Percentiles rank a stretch among this genome's conserved stretches.
Conservation (phyloP, 2,797 vertebrate genomes). For the Enteromius anoplus region DNA sequence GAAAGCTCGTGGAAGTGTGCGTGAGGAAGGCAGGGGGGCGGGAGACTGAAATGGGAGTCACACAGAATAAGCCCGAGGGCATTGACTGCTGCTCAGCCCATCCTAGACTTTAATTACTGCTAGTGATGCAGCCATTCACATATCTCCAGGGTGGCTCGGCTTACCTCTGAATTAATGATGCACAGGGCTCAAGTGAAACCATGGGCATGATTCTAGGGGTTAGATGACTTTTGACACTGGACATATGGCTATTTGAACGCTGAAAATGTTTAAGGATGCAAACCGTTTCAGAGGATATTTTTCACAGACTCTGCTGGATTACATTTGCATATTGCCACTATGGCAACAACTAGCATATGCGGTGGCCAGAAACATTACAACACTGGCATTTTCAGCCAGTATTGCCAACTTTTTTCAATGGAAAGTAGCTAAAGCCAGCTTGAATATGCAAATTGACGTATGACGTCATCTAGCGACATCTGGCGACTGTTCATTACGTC, state of each 20-base stretch:
- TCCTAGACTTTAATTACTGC: slow-evolving; percentile 61
- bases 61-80: slow-evolving; percentile 51
- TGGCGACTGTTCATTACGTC: too few relatives aligned
- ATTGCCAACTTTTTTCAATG: too few relatives aligned
- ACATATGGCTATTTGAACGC: slow-evolving; percentile 16
- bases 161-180: slow-evolving; percentile 56
- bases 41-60: slow-evolving; percentile 27
- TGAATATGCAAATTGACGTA: too few relatives aligned
- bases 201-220: slow-evolving; percentile 38
- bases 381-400: not conserved
- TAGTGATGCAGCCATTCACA: slow-evolving; percentile 59
- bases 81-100: slow-evolving; percentile 49
- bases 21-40: slow-evolving; percentile 49
- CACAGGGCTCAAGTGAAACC: slow-evolving; percentile 49
- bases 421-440: too few relatives aligned
- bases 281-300: slow-evolving; percentile 10
- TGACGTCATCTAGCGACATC: too few relatives aligned
- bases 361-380: not conserved
- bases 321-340: slow-evolving; percentile 35
- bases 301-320: not conserved
- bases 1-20: slow-evolving; percentile 36
- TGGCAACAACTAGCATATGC: not conserved
- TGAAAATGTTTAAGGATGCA: slow-evolving; percentile 12
- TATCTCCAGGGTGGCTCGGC: slow-evolving; percentile 52
- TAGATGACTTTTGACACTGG: slow-evolving; percentile 46